Conservation (phyloP, 2,797 vertebrate genomes). For the Tenualosa ilisha region DNA sequence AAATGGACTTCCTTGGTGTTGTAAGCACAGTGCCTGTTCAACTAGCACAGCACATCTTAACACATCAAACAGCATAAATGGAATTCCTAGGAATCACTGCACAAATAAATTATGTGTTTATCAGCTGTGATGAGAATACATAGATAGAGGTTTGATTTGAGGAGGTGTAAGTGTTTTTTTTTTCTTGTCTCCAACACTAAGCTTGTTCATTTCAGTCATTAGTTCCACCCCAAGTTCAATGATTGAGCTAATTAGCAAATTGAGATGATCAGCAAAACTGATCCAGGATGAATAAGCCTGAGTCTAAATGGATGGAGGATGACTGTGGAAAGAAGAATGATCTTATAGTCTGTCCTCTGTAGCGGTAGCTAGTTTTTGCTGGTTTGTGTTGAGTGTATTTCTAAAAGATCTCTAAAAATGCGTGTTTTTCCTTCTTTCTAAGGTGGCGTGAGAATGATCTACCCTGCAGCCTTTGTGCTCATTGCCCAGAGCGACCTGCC, state of each 20-base stretch:
- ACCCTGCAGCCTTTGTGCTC: slow-evolving; percentile 94
- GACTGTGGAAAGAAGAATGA: background rate
- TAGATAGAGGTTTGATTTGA: background rate
- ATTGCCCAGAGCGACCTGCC: slow-evolving; percentile 94
- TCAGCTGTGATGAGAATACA: background rate
- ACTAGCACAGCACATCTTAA: background rate
- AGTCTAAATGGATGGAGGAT: background rate
- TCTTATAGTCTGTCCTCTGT: background rate
- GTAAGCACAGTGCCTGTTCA: background rate
- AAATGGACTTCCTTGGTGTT: background rate
- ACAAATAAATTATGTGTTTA: background rate
- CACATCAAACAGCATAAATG: background rate
- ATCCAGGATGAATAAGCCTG: background rate
- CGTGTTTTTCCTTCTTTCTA: background rate
- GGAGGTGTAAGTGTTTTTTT: background rate
- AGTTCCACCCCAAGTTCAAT: slow-evolving; percentile 12
- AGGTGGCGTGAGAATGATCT: slow-evolving; percentile 98
- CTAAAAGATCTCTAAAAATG: background rate
- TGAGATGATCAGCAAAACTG: background rate
- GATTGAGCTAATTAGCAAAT: background rate
- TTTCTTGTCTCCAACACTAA: background rate
- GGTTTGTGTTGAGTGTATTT: background rate
- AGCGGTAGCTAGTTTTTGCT: background rate
- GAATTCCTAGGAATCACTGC: background rate
- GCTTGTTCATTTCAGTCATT: background rate